Base-by-base conservation (phyloP, 2,888 invertebrate species). In the Pterobdella sp. region DNA sequence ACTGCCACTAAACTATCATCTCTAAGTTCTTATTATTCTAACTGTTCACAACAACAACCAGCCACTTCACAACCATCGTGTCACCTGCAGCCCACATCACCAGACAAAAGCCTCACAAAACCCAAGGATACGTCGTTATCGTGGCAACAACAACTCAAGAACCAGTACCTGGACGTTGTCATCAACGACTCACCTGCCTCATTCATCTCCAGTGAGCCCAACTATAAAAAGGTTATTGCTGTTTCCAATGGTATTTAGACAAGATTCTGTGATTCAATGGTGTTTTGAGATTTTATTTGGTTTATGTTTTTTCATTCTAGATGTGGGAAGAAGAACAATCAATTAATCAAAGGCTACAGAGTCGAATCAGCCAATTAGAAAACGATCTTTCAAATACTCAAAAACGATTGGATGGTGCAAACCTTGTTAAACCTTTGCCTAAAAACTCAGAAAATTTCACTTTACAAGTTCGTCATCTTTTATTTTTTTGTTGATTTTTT, bases 281-380 rank as follows among this genome's bases (percentile, higher is more conserved):
- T n/a, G n/a, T n/a, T n/a, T n/a, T n/a, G n/a, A n/a, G n/a, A n/a
- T n/a, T n/a, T n/a, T n/a, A n/a, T n/a, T n/a, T n/a, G n/a, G n/a
- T n/a, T n/a, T n/a, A n/a, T n/a, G n/a, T n/a, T n/a, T n/a, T n/a
- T n/a, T 3, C 42, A 32, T 56, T 32, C 10, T 34, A 73, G 73
- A 56, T 69, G 37, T 73, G 64, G 68, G 64, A 69, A 32, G 42
- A 73, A 32, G 73, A 73, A 35, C 34, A 52, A 42, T 37, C 29
- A n/a, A n/a, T 29, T 1, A 73, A 69, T 63, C 69, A 73, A 29
- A 29, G n/a, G 42, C 34, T 69, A 26, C 34, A 29, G 52, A 56
- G 64, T 32, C 34, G 49, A 52, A 56, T 36, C 22, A 42, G 35
- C 14, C 65, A 69, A 37, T 63, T 73, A 35, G 69, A 73, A n/a